These are phyloP conservation scores for Troides helena DNA, from an alignment of 2,888 invertebrate genomes.

Conservation along the genomic window DNA sequence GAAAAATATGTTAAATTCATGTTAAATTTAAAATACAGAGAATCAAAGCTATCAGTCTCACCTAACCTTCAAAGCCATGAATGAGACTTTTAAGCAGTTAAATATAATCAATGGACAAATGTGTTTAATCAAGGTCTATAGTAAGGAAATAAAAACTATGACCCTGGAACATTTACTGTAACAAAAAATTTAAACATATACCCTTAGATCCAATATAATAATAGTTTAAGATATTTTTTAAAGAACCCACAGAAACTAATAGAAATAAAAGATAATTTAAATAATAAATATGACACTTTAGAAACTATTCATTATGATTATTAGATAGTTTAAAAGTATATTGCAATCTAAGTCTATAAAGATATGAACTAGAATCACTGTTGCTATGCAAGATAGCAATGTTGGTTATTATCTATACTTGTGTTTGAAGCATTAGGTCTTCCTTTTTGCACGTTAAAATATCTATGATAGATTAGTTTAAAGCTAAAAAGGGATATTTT, in stretches of 20 bases:
- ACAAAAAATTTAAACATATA: too few relatives aligned
- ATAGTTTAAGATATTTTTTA: neutral
- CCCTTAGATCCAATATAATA: too few relatives aligned
- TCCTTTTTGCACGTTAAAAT: constrained; percentile 7
- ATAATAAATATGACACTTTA: constrained; percentile 36
- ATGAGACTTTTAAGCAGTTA: too few relatives aligned
- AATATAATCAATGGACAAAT: neutral
- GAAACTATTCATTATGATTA: constrained; percentile 50
- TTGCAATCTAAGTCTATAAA: constrained; percentile 50
- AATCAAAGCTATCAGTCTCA: too few relatives aligned
- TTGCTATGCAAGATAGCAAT: constrained; percentile 66
- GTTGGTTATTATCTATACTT: constrained; percentile 32
- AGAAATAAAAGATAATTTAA: neutral
- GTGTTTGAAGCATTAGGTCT: constrained; percentile 9
- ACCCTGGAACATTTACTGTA: neutral
- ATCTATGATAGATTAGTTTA: neutral
- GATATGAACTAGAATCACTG: constrained; percentile 64
- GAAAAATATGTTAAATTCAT: too few relatives aligned
- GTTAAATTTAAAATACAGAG: too few relatives aligned
- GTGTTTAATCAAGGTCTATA: constrained; percentile 20
- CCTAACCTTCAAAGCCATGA: too few relatives aligned
- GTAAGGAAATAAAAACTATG: constrained; percentile 22
- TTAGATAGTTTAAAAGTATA: constrained; percentile 49
- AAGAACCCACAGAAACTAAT: too few relatives aligned
- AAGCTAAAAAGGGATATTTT: neutral